phyloP scores from a whole-genome alignment of 2,888 invertebrate genomes.

The Rhingia campestris region DNA sequence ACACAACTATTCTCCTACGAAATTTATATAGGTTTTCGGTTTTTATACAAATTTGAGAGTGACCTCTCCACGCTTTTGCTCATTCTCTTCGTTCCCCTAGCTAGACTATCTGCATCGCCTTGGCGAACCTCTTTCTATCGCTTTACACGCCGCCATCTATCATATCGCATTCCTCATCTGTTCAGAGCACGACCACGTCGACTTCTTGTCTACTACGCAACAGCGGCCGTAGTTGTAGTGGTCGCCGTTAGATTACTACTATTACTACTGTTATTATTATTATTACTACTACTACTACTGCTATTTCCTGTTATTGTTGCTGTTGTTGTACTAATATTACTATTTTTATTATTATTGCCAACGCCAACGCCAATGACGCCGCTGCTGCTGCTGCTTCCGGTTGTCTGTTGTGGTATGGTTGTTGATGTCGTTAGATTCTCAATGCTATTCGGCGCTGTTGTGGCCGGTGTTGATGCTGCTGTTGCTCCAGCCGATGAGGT shows the following conservation, averaged over 20 bases:
- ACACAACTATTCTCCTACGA: conserved; percentile 46
- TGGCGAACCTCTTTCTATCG: not conserved
- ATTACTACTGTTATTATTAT: conserved; percentile 74
- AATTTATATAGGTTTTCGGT: conserved; percentile 38
- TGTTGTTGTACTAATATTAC: conserved; percentile 71
- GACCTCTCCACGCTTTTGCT: not conserved
- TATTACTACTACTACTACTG: conserved; percentile 65
- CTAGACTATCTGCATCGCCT: not conserved
- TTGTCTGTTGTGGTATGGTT: conserved; percentile 2
- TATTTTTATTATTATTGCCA: conserved; percentile 64
- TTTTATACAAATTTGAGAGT: conserved; percentile 37
- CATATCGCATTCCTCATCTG: conserved; percentile 26
- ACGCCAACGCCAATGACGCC: conserved; percentile 37
- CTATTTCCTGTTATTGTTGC: conserved; percentile 72
- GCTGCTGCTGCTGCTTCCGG: conserved; percentile 32
- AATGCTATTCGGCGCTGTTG: conserved; percentile 74
- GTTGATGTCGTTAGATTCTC: conserved; percentile 49
- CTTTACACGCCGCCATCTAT: not conserved
- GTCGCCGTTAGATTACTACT: conserved; percentile 76
- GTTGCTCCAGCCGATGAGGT: conserved; percentile 70
- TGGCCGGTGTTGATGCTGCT: conserved; percentile 76
- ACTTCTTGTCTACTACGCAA: conserved; percentile 82
- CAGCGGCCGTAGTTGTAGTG: conserved; percentile 81
- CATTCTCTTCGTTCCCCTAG: not conserved
- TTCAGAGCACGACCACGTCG: conserved; percentile 73